Base-by-base conservation (phyloP, 2,888 invertebrate genomes). In the Timema cristinae region DNA sequence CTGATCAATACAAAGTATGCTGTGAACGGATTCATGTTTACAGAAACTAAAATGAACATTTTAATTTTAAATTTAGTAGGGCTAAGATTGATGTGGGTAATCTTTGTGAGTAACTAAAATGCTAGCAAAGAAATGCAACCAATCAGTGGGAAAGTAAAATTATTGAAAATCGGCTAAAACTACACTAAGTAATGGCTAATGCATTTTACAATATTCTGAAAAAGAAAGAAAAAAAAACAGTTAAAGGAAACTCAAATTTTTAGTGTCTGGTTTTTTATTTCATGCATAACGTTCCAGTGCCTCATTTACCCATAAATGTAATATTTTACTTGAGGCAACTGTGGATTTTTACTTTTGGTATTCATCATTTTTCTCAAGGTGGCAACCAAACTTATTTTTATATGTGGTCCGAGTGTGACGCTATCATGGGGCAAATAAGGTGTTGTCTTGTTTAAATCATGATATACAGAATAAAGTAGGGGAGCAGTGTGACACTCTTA, bases 11-110 rank as follows among this genome's bases (percentile, higher is more conserved):
- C 7, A 56, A 56, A 56, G 56, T 56, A 15, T 56, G 56, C 16
- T 56, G 56, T 56, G 56, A 15, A 16, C 56, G n/a, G n/a, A 56
- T 56, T 15, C 56, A 56, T 10, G 56, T 56, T 56, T 56, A 56
- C 10, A 56, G 56, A 56, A 56, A 56, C 11, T 56, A 56, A 7
- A 56, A 15, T 56, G 56, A 10, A 56, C 56, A 56, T 56, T 56
- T 56, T 16, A 56, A 56, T 56, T 56, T 56, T 7, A 56, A 56
- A 56, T 56, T 56, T 56, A 10, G 56, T 56, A 56, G n/a, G n/a
- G n/a, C n/a, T n/a, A n/a, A n/a, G n/a, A n/a, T n/a, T n/a, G n/a
- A n/a, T n/a, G n/a, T n/a, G 56, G 10, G 56, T 56, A 56, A 56
- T 56, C 6, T 7, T 56, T 56, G 56, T 16, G 56, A 56, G 16